A percentile compares a stretch with the other conserved stretches of the same genome.
phyloP scores from a whole-genome alignment of 2,888 invertebrate genomes.

The Torymus tubicola region DNA sequence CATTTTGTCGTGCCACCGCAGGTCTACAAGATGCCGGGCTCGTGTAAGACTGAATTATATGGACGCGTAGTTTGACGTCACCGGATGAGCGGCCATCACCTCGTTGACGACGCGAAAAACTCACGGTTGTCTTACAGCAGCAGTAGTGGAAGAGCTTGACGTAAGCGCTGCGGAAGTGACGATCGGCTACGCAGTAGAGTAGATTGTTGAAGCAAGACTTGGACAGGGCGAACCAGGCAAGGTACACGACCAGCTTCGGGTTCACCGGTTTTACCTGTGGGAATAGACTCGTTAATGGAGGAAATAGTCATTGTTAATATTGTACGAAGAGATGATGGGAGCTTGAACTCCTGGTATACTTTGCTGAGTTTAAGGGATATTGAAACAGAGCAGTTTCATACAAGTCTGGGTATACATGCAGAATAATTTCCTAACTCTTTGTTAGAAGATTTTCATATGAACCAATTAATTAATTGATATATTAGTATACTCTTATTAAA shows the following conservation, averaged over 20 bases:
- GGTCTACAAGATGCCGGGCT: conserved; percentile 77
- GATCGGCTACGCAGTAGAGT: conserved; percentile 82
- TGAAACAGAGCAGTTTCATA: neutral
- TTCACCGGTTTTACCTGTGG: conserved; percentile 49
- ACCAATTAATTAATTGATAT: no score
- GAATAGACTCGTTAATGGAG: no score
- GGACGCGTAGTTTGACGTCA: conserved; percentile 82
- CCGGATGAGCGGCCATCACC: conserved; percentile 73
- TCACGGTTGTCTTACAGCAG: conserved; percentile 86
- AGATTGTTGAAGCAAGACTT: conserved; percentile 84
- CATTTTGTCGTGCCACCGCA: conserved; percentile 75
- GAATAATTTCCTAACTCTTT: no score
- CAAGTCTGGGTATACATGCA: no score
- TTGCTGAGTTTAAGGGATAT: no score
- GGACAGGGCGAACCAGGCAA: conserved; percentile 84
- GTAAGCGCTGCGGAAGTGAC: conserved; percentile 84
- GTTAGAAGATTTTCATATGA: no score
- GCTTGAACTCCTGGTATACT: no score
- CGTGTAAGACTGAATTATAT: conserved; percentile 84
- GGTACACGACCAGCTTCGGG: conserved; percentile 76
- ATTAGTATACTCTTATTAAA: no score
- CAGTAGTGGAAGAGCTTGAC: conserved; percentile 87
- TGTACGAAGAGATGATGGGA: no score
- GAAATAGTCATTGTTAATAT: no score
- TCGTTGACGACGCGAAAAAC: conserved; percentile 81